phyloP scores from a whole-genome alignment of 2,797 vertebrate genomes.

The Typhlichthys subterraneus region DNA sequence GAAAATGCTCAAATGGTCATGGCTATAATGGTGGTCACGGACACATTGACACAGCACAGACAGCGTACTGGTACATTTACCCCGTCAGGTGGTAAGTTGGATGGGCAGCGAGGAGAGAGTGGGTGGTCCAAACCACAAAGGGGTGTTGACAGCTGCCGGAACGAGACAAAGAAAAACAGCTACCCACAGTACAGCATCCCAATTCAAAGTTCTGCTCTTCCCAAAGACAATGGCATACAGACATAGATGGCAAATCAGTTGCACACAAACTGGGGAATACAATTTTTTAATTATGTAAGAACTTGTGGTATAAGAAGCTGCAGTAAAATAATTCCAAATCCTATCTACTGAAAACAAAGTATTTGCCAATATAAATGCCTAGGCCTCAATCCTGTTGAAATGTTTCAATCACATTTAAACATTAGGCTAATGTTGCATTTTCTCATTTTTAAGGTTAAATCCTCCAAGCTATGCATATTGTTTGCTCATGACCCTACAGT shows the following conservation, averaged over 20 bases:
- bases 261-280: constrained; percentile 9
- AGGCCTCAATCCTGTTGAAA: too few relatives aligned
- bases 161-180: constrained; percentile 73
- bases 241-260: constrained; percentile 17
- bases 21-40: constrained; percentile 52
- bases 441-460: too few relatives aligned
- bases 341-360: too few relatives aligned
- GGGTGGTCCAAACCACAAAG: constrained; percentile 82
- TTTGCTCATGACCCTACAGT: too few relatives aligned
- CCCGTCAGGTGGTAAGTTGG: constrained; percentile 79
- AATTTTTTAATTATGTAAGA: too few relatives aligned
- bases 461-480: too few relatives aligned
- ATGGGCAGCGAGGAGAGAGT: constrained; percentile 78
- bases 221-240: constrained; percentile 25
- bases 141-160: constrained; percentile 80
- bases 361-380: too few relatives aligned
- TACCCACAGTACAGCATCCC: constrained; percentile 67
- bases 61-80: constrained; percentile 75
- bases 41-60: constrained; percentile 69
- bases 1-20: constrained; percentile 38
- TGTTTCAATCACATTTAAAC: too few relatives aligned
- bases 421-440: too few relatives aligned
- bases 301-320: too few relatives aligned
- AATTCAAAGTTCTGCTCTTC: constrained; percentile 42
- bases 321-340: too few relatives aligned